Percentiles rank a stretch among this genome's conserved stretches.
These are phyloP conservation scores for Colletes latitarsis DNA, from an alignment of 1,140 invertebrate species.

Conservation along the genomic window DNA sequence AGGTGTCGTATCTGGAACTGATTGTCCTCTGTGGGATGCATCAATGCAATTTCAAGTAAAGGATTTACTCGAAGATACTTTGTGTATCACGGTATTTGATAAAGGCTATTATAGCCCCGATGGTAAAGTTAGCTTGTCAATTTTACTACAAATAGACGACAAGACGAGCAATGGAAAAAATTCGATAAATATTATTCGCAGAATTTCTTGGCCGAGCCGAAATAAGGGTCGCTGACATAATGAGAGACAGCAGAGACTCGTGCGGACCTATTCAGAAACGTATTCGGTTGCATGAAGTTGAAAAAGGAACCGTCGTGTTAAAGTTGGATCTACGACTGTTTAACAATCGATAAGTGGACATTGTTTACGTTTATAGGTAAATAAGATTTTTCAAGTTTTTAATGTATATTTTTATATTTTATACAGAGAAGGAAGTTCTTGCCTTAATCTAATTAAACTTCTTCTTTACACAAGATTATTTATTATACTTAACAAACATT, in stretches of 20 bases:
- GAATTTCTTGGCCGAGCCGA: slow-evolving; percentile 91
- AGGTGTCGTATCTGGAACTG: slow-evolving; percentile 82
- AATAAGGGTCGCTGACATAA: slow-evolving; percentile 86
- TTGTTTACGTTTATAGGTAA: background rate
- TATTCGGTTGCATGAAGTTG: slow-evolving; percentile 87
- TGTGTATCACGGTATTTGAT: slow-evolving; percentile 90
- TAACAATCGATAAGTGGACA: slow-evolving; percentile 56
- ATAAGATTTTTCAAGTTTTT: background rate
- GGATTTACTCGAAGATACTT: slow-evolving; percentile 87
- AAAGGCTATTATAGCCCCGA: slow-evolving; percentile 90
- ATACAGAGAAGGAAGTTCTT: background rate
- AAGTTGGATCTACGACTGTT: slow-evolving; percentile 90
- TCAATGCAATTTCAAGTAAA: slow-evolving; percentile 93
- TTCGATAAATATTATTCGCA: slow-evolving; percentile 67
- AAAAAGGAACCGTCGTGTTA: slow-evolving; percentile 86
- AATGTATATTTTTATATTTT: background rate
- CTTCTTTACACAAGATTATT: slow-evolving; percentile 28
- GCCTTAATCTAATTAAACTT: background rate
- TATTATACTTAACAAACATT: slow-evolving; percentile 23
- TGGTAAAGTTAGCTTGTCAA: slow-evolving; percentile 80
- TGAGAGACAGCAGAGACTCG: slow-evolving; percentile 83
- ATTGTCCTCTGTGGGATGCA: slow-evolving; percentile 88
- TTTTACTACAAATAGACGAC: background rate
- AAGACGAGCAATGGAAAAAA: too few relatives aligned
- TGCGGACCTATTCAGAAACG: slow-evolving; percentile 87